Evolutionary conservation across 2,888 invertebrate genomes (phyloP), one percentile per base, ranked within the genome.

Genomic region (Parnassius smintheus): DNA sequence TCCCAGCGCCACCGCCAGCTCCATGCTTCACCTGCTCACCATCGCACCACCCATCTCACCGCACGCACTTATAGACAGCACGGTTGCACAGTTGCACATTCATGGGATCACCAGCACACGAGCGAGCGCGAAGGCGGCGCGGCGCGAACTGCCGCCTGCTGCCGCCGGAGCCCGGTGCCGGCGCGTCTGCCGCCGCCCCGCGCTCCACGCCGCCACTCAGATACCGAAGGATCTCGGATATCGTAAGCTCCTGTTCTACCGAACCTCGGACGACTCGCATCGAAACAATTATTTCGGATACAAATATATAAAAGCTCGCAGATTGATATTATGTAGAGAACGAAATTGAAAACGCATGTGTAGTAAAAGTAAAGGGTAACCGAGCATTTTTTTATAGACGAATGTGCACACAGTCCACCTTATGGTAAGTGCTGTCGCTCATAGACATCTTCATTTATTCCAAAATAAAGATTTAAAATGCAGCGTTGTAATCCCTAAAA

Each of bases 41-140:
- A 66, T 61, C 42, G 54, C 70, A 64, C 65, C 65, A 62, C 59
- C 65, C 59, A 65, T 72, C 82, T 94, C 94, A 68, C 93, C 13
- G 44, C 12, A 49, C 9, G n/a, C 59, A 25, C 52, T 22, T 93
- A 78, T 66, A 62, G 59, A 60, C 53, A 68, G 51, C 57, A 54
- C 65, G 61, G 44, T 58, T 44, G 45, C 64, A 54, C 66, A 41
- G 94, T 55, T 94, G 92, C 2, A 94, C 94, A 75, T 94, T 94
- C 11, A 94, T 83, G 58, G 70, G 89, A 59, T 35, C 66, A 52
- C 59, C 93, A 18, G 12, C 55, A 65, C 62, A 52, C 66, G 55
- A 63, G 63, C 93, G 93, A 65, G 93, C 82, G 55, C 57, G 46
- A 25, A 48, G 59, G 50, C 57, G 55, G 57, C 56, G 49, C 63